Percentiles rank a stretch among this genome's conserved stretches.
These are phyloP conservation scores for Uria aalge DNA, from an alignment of 2,113 vertebrate species.

Conservation along the genomic window DNA sequence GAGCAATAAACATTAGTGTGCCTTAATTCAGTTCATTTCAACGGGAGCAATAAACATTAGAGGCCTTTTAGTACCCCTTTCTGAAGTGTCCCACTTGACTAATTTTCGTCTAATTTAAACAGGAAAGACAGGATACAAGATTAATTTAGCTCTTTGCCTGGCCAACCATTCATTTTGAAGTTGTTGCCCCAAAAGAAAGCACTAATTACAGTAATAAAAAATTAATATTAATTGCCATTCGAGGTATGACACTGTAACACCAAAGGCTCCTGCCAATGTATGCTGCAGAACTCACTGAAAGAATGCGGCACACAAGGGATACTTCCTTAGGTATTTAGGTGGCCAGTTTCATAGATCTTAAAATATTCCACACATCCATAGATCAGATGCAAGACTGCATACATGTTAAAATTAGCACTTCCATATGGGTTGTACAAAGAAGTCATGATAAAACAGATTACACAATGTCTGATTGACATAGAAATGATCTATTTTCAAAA, in stretches of 20 bases:
- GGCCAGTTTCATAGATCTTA: background rate
- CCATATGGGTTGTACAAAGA: background rate
- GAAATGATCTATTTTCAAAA: background rate
- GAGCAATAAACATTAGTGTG: slow-evolving; percentile 69
- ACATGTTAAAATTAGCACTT: background rate
- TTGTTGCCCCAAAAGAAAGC: background rate
- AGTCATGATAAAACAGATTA: background rate
- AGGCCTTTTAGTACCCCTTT: slow-evolving; percentile 40
- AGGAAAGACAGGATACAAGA: slow-evolving; percentile 25
- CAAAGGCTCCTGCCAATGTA: background rate
- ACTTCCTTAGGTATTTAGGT: background rate
- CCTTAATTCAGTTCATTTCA: slow-evolving; percentile 67
- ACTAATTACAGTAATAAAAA: background rate
- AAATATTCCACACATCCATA: background rate
- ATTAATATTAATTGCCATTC: background rate
- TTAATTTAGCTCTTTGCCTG: slow-evolving; percentile 52
- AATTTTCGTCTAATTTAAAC: slow-evolving; percentile 47
- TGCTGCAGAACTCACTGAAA: background rate
- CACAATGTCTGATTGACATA: background rate
- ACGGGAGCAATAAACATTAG: slow-evolving; percentile 68
- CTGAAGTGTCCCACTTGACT: slow-evolving; percentile 55
- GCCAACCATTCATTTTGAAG: slow-evolving; percentile 43
- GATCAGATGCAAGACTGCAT: background rate
- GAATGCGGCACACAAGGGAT: background rate
- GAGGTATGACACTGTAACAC: background rate